Conservation (phyloP, 2,113 vertebrate genomes). For the Gallinago media region DNA sequence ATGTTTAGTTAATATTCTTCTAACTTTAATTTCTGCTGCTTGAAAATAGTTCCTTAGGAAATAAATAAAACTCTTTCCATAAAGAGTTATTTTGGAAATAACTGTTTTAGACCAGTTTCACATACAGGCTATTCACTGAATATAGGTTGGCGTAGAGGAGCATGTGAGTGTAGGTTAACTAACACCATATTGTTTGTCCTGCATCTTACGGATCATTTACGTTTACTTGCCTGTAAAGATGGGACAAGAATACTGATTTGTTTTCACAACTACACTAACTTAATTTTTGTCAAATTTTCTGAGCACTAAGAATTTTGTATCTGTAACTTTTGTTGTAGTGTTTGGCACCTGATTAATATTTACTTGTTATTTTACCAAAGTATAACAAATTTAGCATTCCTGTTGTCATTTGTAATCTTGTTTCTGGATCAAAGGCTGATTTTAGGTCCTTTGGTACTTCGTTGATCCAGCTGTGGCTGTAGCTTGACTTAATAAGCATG, state of each 20-base stretch:
- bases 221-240: background rate
- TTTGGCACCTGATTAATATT: constrained; percentile 46
- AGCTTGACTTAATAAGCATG: constrained; percentile 60
- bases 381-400: constrained; percentile 8
- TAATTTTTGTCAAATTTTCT: background rate
- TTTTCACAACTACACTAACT: constrained; percentile 25
- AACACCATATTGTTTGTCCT: background rate
- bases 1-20: background rate
- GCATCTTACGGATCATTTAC: background rate
- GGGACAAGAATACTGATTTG: background rate
- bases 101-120: background rate
- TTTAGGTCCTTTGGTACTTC: constrained; percentile 38
- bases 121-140: background rate
- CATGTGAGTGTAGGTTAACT: background rate
- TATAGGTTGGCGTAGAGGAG: background rate
- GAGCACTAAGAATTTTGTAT: background rate
- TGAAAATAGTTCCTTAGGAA: background rate
- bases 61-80: too few species aligned
- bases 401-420: constrained; percentile 12
- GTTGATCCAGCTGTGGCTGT: constrained; percentile 55
- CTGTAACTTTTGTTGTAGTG: background rate
- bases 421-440: constrained; percentile 31
- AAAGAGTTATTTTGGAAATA: background rate
- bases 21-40: background rate
- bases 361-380: constrained; percentile 44